Evolutionary conservation across 1,140 invertebrate species (phyloP), one percentile per base, ranked within the genome.

Genomic region (Anastatus disparis): DNA sequence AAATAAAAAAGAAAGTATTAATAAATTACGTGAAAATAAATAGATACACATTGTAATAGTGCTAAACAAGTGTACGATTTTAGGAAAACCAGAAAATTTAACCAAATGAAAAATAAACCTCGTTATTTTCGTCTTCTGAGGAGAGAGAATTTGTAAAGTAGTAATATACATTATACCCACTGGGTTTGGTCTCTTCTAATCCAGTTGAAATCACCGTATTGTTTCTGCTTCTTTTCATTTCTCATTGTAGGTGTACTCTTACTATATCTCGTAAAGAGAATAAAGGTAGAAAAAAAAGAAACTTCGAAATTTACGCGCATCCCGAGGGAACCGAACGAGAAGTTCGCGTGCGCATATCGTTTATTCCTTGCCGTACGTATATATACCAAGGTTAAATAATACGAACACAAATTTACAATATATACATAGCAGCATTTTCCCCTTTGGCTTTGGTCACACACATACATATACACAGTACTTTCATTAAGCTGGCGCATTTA

Each of bases 281-380:
- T 42, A 40, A 38, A 67, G 63, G 17, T 42, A 56, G 63, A 69
- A 59, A 59, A 35, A 35, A 35, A 35, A 35, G n/a, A n/a, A n/a
- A n/a, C 27, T n/a, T 20, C 53, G 3, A 64, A 56, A 64, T 35
- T 31, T 58, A 58, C 63, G 35, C 35, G 24, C 55, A 65, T 63
- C 70, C 73, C 66, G 65, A 71, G 71, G 52, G 70, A 73, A 69
- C 67, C 64, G 72, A 74, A 79, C 71, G 72, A 76, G 76, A 63
- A 71, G 64, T 76, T 78, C 76, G 77, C 78, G 78, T 79, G 78
- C 71, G 70, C 67, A 31, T 35, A 61, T 67, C 74, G 71, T 70
- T 75, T 73, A 73, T 64, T 48, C 56, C 48, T 46, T 31, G 61
- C 35, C 62, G 56, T 44, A n/a, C n/a, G n/a, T n/a, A n/a, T n/a